A percentile compares a stretch with the other conserved stretches of the same genome.
Evolutionary conservation across 53 echinoderm and acorn worm genomes (phyloP).

Genomic region (Apostichopus leukothele): DNA sequence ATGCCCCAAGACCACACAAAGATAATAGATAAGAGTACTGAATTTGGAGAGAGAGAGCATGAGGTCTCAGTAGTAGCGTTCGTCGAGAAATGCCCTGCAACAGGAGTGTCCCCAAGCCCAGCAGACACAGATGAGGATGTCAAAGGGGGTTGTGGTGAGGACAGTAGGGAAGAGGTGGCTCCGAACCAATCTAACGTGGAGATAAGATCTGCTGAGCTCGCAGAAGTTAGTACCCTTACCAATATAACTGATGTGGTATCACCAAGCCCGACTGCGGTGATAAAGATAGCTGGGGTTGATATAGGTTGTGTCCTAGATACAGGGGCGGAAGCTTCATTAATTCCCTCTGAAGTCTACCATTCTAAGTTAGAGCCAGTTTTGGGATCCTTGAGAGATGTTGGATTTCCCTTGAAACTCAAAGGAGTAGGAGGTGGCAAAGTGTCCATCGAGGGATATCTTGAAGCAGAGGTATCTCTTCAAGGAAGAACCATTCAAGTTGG

Average conservation of each 20-base stretch:
- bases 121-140: background rate
- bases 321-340: background rate
- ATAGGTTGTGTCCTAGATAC: slow-evolving; percentile 47
- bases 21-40: background rate
- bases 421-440: slow-evolving; percentile 47
- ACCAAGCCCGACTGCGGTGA: slow-evolving; percentile 40
- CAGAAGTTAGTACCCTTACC: background rate
- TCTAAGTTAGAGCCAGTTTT: slow-evolving; percentile 38
- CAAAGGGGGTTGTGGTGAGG: background rate
- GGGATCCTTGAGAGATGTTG: slow-evolving; percentile 22
- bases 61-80: background rate
- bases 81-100: background rate
- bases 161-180: no score
- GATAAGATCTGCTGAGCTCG: background rate
- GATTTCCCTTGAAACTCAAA: slow-evolving; percentile 21
- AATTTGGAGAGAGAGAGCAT: background rate
- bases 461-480: slow-evolving; percentile 29
- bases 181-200: background rate
- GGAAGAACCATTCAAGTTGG: slow-evolving; percentile 29
- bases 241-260: slow-evolving; percentile 11
- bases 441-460: slow-evolving; percentile 44
- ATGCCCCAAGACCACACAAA: background rate
- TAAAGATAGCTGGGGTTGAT: slow-evolving; percentile 40
- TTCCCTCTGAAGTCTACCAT: slow-evolving; percentile 41
- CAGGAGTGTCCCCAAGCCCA: background rate